Base-by-base conservation (phyloP, 1,140 invertebrate genomes). In the Thaumatotibia leucotreta region DNA sequence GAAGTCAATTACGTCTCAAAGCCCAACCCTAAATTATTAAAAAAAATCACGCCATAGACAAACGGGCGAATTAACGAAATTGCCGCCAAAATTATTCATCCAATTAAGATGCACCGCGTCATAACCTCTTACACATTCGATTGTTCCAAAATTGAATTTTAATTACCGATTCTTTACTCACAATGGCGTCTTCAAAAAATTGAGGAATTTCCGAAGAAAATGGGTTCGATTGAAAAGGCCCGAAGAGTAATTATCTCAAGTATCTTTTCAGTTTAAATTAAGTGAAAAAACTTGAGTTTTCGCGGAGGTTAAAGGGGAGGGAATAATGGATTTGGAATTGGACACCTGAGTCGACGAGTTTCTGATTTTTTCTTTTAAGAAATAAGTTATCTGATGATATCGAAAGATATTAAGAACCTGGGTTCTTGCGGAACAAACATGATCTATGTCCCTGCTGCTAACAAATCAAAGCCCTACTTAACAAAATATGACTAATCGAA, bases 231-330 rank as follows among this genome's bases (percentile, higher is more conserved):
- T 82, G 76, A 77, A 84, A 75, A 82, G 86, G 82, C 66, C 33
- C 74, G 67, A 65, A 71, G 81, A 91, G 88, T 86, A 91, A 91
- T 91, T 91, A 89, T 83, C 81, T 91, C 86, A 75, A 91, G 88
- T 88, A 87, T 91, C 88, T 86, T 88, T 91, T 91, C 85, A 89
- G 86, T 91, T 89, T 83, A 91, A 91, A 91, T 91, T 89, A 88
- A 90, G 86, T 87, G 88, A 89, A 89, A 88, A 88, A 90, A 88
- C 77, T 82, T 83, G 65, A 73, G 69, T 58, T 84, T 83, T 68
- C 27, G 20, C 32, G 22, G 27, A 52, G 64, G 24, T 65, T 52
- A 33, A 63, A 27, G 49, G 49, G 45, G 29, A 65, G 20, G 63
- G 52, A 58, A 31, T 58, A 58, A 58, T 58, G 52, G 52, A 58